These are phyloP conservation scores for Agonopterix heracliana DNA, from an alignment of 2,888 invertebrate species.

Conservation along the genomic window DNA sequence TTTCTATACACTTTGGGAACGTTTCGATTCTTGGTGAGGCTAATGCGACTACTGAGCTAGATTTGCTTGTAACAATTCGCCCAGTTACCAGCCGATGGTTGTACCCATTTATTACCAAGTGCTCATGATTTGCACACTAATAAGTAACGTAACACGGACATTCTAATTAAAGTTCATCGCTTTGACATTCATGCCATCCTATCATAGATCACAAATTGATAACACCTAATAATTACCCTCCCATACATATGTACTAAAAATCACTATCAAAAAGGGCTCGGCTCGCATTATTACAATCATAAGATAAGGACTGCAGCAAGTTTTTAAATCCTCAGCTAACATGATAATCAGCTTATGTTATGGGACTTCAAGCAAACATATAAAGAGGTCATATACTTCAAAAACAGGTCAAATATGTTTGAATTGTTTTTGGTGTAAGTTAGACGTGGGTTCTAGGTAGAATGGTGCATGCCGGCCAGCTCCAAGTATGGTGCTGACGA, in stretches of 20 bases:
- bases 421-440: conserved; percentile 68
- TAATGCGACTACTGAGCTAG: conserved; percentile 61
- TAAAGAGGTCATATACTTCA: conserved; percentile 44
- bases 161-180: conserved; percentile 75
- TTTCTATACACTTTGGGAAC: conserved; percentile 72
- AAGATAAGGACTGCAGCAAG: conserved; percentile 64
- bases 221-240: conserved; percentile 63
- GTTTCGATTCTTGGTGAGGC: conserved; percentile 68
- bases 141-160: conserved; percentile 68
- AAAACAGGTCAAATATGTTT: conserved; percentile 45
- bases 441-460: conserved; percentile 73
- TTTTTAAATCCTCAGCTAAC: conserved; percentile 55
- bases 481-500: conserved; percentile 63
- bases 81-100: conserved; percentile 54
- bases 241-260: conserved; percentile 61
- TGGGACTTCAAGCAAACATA: conserved; percentile 43
- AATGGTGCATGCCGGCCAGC: conserved; percentile 71
- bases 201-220: conserved; percentile 64
- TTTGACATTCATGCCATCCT: conserved; percentile 74
- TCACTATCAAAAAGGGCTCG: conserved; percentile 71
- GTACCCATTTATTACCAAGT: conserved; percentile 44
- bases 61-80: conserved; percentile 63
- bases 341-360: conserved; percentile 57
- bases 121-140: conserved; percentile 68
- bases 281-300: conserved; percentile 53